Conservation (phyloP, 2,888 invertebrate genomes). For the Autographa gamma region DNA sequence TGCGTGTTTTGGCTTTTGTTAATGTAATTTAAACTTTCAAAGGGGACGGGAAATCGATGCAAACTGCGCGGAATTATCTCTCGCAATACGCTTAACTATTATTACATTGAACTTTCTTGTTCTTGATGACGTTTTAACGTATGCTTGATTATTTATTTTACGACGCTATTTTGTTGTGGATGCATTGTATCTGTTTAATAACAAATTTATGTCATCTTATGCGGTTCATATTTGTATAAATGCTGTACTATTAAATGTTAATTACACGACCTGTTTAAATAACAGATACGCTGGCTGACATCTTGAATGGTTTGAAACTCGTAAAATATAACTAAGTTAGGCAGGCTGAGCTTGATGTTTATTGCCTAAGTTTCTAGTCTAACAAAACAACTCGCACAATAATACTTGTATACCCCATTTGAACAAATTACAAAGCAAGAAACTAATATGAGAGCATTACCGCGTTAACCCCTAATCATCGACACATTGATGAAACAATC, state of each 20-base stretch:
- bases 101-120: slow-evolving; percentile 26
- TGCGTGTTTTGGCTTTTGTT: slow-evolving; percentile 83
- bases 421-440: slow-evolving; percentile 60
- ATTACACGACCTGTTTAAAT: slow-evolving; percentile 33
- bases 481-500: slow-evolving; percentile 83
- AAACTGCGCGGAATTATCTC: slow-evolving; percentile 28
- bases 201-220: slow-evolving; percentile 39
- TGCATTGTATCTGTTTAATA: slow-evolving; percentile 46
- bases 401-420: slow-evolving; percentile 34
- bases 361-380: slow-evolving; percentile 10
- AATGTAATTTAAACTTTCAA: slow-evolving; percentile 80
- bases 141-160: slow-evolving; percentile 39
- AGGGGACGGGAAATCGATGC: slow-evolving; percentile 45
- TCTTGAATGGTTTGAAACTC: slow-evolving; percentile 18
- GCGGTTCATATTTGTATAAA: slow-evolving; percentile 44
- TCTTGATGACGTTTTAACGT: slow-evolving; percentile 29
- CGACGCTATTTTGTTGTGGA: slow-evolving; percentile 26
- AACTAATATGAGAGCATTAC: slow-evolving; percentile 69
- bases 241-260: slow-evolving; percentile 49
- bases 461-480: slow-evolving; percentile 79
- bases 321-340: slow-evolving; percentile 19
- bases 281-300: slow-evolving; percentile 22
- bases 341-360: not conserved
- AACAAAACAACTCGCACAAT: slow-evolving; percentile 14
- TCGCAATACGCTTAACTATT: slow-evolving; percentile 22